Percentiles rank a stretch among this genome's conserved stretches.
These are phyloP conservation scores for Empidonax traillii DNA, from an alignment of 2,113 vertebrate species.

Conservation along the genomic window DNA sequence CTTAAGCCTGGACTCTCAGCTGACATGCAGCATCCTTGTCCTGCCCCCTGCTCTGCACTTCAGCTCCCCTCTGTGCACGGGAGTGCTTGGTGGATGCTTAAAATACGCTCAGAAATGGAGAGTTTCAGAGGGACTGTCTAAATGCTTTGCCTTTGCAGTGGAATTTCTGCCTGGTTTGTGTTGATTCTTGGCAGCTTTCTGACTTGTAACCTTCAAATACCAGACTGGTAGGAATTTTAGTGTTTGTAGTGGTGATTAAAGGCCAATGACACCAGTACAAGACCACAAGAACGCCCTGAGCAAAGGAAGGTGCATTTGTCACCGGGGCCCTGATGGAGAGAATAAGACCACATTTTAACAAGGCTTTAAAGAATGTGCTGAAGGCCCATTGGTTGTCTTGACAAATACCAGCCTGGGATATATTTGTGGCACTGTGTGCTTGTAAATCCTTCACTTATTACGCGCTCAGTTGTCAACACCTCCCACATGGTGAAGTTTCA, in stretches of 20 bases:
- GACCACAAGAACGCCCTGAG: background rate
- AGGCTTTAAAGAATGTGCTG: background rate
- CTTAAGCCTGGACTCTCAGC: background rate
- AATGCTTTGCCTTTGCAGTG: background rate
- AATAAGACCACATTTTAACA: background rate
- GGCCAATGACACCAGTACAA: fast-evolving
- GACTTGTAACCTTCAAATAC: background rate
- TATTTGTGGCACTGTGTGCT: background rate
- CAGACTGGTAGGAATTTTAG: background rate
- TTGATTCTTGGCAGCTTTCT: background rate
- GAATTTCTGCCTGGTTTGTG: background rate
- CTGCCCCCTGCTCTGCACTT: background rate
- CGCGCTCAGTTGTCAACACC: constrained; percentile 44
- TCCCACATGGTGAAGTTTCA: constrained; percentile 21
- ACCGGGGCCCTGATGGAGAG: background rate
- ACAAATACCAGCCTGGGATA: background rate
- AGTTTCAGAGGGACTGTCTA: background rate
- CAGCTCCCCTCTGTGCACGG: background rate
- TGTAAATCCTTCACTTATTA: background rate
- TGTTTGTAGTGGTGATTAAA: background rate
- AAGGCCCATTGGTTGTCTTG: background rate
- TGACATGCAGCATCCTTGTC: background rate
- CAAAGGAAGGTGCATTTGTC: background rate
- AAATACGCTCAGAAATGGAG: fast-evolving
- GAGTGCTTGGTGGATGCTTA: background rate